phyloP scores from a whole-genome alignment of 2,797 vertebrate species.

The Botia kubotai region DNA sequence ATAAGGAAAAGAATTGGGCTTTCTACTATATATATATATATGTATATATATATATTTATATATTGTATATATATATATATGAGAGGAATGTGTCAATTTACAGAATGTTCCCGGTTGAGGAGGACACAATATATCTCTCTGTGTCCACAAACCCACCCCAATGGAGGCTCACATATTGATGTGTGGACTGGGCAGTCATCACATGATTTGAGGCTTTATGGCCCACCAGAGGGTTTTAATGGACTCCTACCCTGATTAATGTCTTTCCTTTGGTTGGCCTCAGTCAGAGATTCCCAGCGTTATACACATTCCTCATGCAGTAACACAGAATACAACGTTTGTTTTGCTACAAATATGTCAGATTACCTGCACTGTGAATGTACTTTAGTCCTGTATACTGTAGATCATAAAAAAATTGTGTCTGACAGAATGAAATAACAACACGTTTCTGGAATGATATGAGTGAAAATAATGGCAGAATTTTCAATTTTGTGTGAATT shows the following conservation, averaged over 20 bases:
- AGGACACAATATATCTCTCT: neutral
- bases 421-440: too few species aligned
- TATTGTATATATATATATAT: neutral
- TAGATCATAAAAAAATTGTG: too few species aligned
- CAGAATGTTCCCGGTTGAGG: neutral
- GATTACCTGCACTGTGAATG: neutral
- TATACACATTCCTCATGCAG: neutral
- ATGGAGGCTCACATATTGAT: constrained; percentile 22
- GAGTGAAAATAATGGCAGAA: neutral
- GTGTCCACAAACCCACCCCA: neutral
- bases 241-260: constrained; percentile 35
- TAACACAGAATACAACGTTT: neutral
- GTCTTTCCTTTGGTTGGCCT: constrained; percentile 12
- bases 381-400: too few species aligned
- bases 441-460: neutral
- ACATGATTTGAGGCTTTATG: constrained; percentile 45
- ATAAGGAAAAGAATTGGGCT: neutral
- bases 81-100: neutral
- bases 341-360: neutral
- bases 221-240: constrained; percentile 42
- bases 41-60: neutral
- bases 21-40: neutral
- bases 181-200: constrained; percentile 35
- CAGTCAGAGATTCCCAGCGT: neutral
- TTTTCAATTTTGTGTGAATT: neutral